phyloP scores from a whole-genome alignment of 2,113 vertebrate genomes.

The Podarcis cretensis region DNA sequence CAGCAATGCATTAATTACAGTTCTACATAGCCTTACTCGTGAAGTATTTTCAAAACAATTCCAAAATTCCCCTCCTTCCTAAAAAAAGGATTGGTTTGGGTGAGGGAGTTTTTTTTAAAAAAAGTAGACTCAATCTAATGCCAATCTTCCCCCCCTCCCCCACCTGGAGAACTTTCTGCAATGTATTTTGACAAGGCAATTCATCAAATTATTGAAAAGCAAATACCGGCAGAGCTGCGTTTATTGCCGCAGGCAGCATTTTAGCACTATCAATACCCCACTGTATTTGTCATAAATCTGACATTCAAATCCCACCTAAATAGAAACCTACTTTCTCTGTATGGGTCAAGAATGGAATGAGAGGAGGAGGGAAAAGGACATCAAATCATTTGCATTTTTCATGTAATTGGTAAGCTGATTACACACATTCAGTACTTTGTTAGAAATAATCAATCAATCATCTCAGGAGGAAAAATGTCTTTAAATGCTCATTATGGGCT shows the following conservation, averaged over 20 bases:
- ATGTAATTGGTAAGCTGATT: conserved; percentile 13
- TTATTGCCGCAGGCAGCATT: conserved; percentile 20
- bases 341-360: not conserved
- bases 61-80: not conserved
- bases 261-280: not conserved
- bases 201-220: conserved; percentile 11
- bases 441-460: conserved; percentile 17
- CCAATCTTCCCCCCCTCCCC: not conserved
- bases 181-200: conserved; percentile 20
- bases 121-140: not conserved
- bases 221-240: not conserved
- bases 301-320: conserved; percentile 2
- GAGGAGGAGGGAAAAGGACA: not conserved
- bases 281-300: conserved; percentile 14
- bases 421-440: not conserved
- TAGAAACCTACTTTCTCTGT: conserved; percentile 2
- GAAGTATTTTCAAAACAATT: conserved; percentile 4
- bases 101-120: not conserved
- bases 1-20: not conserved
- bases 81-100: not conserved
- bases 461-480: not conserved
- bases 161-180: not conserved
- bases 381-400: conserved; percentile 3
- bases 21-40: not conserved
- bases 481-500: not conserved